Percentiles rank a stretch among this genome's conserved stretches.
Evolutionary conservation across 2,113 vertebrate species (phyloP).

Genomic region (Mastomys coucha): DNA sequence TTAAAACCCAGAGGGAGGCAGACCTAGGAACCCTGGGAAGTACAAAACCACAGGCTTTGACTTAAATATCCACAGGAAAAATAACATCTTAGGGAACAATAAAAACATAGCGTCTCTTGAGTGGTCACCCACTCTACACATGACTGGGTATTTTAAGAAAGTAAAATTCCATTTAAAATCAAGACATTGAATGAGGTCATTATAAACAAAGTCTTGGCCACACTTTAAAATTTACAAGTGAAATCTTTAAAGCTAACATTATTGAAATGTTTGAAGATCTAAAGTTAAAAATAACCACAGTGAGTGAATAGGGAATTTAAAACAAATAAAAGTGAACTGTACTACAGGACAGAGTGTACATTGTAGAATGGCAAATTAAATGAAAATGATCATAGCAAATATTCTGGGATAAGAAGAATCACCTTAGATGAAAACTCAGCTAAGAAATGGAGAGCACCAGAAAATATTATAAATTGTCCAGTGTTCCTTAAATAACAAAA

Average conservation of each 20-base stretch:
- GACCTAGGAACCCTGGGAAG: not conserved
- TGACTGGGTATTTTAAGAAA: not conserved
- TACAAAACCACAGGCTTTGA: not conserved
- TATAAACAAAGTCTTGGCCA: not conserved
- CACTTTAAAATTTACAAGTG: not conserved
- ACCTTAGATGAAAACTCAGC: not conserved
- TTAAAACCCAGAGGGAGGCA: not conserved
- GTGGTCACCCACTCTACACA: not conserved
- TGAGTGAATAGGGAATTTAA: slow-evolving; percentile 4
- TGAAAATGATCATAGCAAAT: not conserved
- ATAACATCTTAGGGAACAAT: not conserved
- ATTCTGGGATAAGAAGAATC: not conserved
- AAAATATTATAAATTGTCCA: not conserved
- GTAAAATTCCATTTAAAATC: not conserved
- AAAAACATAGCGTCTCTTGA: not conserved
- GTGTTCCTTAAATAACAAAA: not conserved
- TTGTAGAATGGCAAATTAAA: not conserved
- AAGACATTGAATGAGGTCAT: not conserved
- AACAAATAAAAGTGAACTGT: not conserved
- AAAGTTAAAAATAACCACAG: slow-evolving; percentile 31
- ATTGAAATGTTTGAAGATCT: not conserved
- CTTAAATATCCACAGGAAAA: not conserved
- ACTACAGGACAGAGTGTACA: not conserved
- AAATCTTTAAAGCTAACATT: not conserved
- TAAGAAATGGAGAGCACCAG: not conserved